Conservation (phyloP, 35 echinoderm and acorn worm species). For the Apostichopus japonicus region DNA sequence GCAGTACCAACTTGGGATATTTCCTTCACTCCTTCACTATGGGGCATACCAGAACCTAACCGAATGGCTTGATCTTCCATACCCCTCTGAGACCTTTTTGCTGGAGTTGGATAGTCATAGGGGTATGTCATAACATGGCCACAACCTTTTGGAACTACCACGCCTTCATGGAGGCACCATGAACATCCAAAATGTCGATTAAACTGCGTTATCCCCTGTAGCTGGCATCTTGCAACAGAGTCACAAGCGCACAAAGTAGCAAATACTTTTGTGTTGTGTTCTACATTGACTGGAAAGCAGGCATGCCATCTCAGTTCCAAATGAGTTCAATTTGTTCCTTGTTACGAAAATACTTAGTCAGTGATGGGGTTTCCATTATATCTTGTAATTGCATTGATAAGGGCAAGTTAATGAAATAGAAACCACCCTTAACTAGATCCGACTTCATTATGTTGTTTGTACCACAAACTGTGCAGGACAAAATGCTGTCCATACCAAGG, state of each 20-base stretch:
- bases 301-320: conserved; percentile 38
- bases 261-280: background rate
- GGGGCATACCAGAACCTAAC: background rate
- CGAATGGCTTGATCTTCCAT: conserved; percentile 10
- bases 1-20: background rate
- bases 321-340: conserved; percentile 1
- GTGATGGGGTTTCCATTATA: background rate
- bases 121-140: conserved; percentile 31
- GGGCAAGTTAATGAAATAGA: background rate
- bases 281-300: conserved; percentile 5
- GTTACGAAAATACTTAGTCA: background rate
- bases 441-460: background rate
- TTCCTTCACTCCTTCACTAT: background rate
- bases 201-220: conserved; percentile 25
- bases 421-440: background rate
- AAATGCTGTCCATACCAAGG: background rate
- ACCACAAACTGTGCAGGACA: background rate
- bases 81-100: background rate
- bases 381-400: background rate
- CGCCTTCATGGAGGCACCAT: conserved; percentile 44
- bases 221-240: conserved; percentile 34
- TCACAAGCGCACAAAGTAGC: conserved; percentile 9
- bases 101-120: background rate
- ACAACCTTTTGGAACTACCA: conserved; percentile 6
- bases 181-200: conserved; percentile 47